A percentile compares a stretch with the other conserved stretches of the same genome.
Conservation (phyloP, 1,140 invertebrate genomes). For the Drosophila persimilis region DNA sequence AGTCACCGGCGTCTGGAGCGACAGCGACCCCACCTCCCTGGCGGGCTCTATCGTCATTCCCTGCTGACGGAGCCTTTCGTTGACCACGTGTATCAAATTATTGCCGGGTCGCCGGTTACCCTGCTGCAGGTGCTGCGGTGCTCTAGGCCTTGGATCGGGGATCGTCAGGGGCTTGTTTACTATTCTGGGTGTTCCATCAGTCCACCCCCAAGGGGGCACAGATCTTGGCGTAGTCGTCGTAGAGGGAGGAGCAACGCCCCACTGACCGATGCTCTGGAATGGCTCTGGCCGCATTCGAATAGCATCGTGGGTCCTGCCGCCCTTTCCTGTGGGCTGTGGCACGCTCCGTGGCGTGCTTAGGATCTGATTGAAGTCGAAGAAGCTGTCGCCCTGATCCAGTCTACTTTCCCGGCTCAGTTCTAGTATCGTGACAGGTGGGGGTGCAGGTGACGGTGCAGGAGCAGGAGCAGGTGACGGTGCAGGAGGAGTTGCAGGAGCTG, state of each 20-base stretch:
- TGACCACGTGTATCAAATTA: slow-evolving; percentile 43
- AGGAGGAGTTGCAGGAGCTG: neutral
- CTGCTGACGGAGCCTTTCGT: slow-evolving; percentile 51
- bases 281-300: slow-evolving; percentile 15
- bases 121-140: neutral
- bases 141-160: neutral
- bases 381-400: slow-evolving; percentile 18
- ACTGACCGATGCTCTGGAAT: too few relatives aligned
- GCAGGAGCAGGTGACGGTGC: too few relatives aligned
- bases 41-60: slow-evolving; percentile 57
- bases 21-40: neutral
- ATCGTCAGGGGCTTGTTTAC: slow-evolving; percentile 17
- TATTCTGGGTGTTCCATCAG: slow-evolving; percentile 1
- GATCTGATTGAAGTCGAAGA: slow-evolving; percentile 38
- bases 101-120: neutral
- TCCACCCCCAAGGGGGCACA: slow-evolving; percentile 12
- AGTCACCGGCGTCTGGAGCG: neutral
- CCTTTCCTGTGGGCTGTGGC: neutral
- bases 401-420: slow-evolving; percentile 8
- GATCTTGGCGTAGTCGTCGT: neutral
- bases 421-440: neutral
- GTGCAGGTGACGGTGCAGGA: neutral
- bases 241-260: too few relatives aligned
- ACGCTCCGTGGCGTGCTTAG: slow-evolving; percentile 27
- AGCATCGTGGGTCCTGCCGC: slow-evolving; percentile 23